These are phyloP conservation scores for Apamea crenata DNA, from an alignment of 2,888 invertebrate genomes.

Conservation along the genomic window DNA sequence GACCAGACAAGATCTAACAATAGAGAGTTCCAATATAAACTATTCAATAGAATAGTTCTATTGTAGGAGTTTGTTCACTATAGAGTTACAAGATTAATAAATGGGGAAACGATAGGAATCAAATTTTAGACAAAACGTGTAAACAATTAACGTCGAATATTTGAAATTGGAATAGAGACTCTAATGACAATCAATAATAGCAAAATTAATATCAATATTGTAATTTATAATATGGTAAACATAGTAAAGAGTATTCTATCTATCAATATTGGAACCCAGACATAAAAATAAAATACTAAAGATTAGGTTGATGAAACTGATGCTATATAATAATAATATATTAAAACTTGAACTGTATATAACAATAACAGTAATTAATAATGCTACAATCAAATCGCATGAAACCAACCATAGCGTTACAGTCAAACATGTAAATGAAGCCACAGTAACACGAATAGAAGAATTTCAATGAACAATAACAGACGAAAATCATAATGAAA, in stretches of 20 bases:
- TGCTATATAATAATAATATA: neutral
- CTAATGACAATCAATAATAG: neutral
- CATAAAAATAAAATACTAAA: neutral
- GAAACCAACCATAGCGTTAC: constrained; percentile 1
- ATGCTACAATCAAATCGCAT: constrained; percentile 1
- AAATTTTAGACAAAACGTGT: neutral
- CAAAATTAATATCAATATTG: neutral
- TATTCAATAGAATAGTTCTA: neutral
- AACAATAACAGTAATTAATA: neutral
- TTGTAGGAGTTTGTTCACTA: neutral
- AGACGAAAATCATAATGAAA: constrained; percentile 49
- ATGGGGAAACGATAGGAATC: neutral
- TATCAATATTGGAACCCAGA: neutral
- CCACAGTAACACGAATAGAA: constrained; percentile 11
- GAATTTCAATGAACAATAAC: constrained; percentile 40
- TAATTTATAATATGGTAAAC: neutral
- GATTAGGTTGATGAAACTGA: neutral
- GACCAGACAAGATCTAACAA: constrained; percentile 7
- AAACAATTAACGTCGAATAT: neutral
- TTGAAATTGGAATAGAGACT: neutral
- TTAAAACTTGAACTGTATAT: neutral
- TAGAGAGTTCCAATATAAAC: neutral
- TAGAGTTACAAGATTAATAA: neutral
- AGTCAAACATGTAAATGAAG: constrained; percentile 13
- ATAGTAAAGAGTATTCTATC: too few relatives aligned